Evolutionary conservation across 2,113 vertebrate species (phyloP).

Genomic region (Aphyosemion australe): DNA sequence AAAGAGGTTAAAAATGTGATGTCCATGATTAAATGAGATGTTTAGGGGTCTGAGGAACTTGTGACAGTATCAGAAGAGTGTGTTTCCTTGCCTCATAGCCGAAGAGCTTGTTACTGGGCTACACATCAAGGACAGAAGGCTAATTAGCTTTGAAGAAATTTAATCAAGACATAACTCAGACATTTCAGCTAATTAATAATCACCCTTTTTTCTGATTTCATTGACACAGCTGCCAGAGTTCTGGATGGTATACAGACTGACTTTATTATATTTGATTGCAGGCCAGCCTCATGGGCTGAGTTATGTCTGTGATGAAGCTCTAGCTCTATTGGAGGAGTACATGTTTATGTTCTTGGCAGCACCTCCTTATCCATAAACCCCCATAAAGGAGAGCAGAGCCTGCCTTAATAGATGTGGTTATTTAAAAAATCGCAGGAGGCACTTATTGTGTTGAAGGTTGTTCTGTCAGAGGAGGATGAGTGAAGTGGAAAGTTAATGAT

Average conservation of each 20-base stretch:
- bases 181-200: conserved; percentile 53
- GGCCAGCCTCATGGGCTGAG: conserved; percentile 13
- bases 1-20: neutral
- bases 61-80: neutral
- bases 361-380: conserved; percentile 20
- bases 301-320: conserved; percentile 15
- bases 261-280: conserved; percentile 22
- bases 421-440: conserved; percentile 29
- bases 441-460: conserved; percentile 24
- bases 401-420: conserved; percentile 26
- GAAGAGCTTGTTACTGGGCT: conserved; percentile 17
- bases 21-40: neutral
- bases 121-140: conserved; percentile 46
- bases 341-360: conserved; percentile 44
- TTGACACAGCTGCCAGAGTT: conserved; percentile 29
- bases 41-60: neutral
- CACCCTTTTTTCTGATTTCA: conserved; percentile 3
- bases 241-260: conserved; percentile 9
- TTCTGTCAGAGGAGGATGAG: neutral
- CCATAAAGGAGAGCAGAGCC: conserved; percentile 24
- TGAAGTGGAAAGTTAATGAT: conserved; percentile 12
- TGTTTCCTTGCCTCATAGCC: conserved; percentile 1
- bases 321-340: conserved; percentile 16
- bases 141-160: conserved; percentile 53
- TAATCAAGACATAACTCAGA: conserved; percentile 51